Conservation (phyloP, 2,888 invertebrate genomes). For the Monochamus alternatus region DNA sequence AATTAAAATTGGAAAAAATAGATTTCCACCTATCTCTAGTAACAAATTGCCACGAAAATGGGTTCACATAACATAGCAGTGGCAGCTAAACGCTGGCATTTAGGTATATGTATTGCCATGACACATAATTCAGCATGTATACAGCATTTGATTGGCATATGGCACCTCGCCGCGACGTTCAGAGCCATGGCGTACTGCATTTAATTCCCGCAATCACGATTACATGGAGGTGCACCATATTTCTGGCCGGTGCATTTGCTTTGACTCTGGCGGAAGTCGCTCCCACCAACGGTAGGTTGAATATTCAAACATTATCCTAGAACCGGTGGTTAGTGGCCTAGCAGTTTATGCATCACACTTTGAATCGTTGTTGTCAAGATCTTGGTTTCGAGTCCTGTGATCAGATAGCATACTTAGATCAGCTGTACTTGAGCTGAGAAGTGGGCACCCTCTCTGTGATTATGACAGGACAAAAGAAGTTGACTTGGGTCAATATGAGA, state of each 20-base stretch:
- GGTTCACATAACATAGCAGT: background rate
- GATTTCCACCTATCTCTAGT: background rate
- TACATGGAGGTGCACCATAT: conserved; percentile 40
- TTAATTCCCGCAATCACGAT: conserved; percentile 42
- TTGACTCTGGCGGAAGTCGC: conserved; percentile 3
- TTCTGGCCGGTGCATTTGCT: conserved; percentile 32
- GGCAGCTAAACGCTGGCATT: conserved; percentile 36
- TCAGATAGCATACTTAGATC: too few species aligned
- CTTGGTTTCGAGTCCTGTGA: too few species aligned
- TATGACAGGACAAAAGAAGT: too few species aligned
- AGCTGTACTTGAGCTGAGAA: too few species aligned
- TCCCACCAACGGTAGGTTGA: background rate
- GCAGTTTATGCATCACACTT: too few species aligned
- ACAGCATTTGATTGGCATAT: conserved; percentile 46
- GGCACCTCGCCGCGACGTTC: conserved; percentile 44
- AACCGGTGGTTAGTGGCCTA: background rate
- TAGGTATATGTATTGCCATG: conserved; percentile 38
- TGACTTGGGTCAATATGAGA: too few species aligned
- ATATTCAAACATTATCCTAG: background rate
- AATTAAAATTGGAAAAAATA: too few species aligned
- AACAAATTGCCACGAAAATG: conserved; percentile 14
- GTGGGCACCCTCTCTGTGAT: too few species aligned
- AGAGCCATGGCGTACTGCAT: conserved; percentile 39
- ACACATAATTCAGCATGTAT: conserved; percentile 42
- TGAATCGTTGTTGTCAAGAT: too few species aligned